A percentile compares a stretch with the other conserved stretches of the same genome.
phyloP scores from a whole-genome alignment of 2,797 vertebrate species.

The Balearica regulorum region DNA sequence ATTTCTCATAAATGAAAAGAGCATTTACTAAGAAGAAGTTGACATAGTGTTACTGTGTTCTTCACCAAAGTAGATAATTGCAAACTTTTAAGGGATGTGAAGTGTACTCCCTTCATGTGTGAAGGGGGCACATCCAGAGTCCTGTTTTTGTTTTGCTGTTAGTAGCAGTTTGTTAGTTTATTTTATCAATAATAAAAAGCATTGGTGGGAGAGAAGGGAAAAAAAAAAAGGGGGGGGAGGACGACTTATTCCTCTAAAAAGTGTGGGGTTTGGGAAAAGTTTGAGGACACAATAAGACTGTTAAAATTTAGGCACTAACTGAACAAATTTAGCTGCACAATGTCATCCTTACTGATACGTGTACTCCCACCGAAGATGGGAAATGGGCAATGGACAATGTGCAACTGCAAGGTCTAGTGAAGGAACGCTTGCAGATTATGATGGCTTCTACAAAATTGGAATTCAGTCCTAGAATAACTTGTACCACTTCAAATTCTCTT shows the following conservation, averaged over 20 bases:
- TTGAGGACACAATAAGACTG: not conserved
- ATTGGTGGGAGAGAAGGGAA: not conserved
- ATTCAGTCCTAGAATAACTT: not conserved
- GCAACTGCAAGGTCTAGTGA: not conserved
- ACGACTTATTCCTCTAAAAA: not conserved
- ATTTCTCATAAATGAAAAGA: not conserved
- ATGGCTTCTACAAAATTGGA: not conserved
- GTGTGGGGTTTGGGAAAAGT: not conserved
- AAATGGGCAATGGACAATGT: not conserved
- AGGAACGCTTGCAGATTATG: not conserved
- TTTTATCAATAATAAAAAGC: not conserved
- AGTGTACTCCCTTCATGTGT: no score
- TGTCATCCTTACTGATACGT: not conserved
- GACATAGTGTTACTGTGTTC: not conserved
- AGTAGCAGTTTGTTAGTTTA: not conserved
- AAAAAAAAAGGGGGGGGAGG: not conserved
- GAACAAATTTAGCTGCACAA: not conserved
- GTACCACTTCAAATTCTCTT: not conserved
- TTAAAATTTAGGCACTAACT: not conserved
- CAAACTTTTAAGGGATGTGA: not conserved
- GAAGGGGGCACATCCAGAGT: not conserved
- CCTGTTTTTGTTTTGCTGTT: not conserved
- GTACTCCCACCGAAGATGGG: not conserved
- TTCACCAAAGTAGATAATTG: not conserved
- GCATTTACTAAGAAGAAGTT: not conserved